phyloP scores from a whole-genome alignment of 2,888 invertebrate genomes.

The Chaetogeoica ovagalla region DNA sequence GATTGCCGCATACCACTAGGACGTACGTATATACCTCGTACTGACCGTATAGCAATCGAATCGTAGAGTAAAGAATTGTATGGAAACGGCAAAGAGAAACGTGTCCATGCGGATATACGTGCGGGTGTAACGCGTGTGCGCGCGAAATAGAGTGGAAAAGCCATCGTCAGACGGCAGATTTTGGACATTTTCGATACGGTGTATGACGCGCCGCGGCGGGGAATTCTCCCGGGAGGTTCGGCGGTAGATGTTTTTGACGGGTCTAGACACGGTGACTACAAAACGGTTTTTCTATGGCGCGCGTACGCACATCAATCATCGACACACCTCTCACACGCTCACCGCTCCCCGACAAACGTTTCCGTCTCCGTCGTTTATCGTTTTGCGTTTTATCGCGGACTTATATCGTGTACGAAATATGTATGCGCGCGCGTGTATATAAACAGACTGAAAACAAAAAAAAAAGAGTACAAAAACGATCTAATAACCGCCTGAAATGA shows the following conservation, averaged over 20 bases:
- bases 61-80: background rate
- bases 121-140: background rate
- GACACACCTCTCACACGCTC: background rate
- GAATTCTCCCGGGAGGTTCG: conserved; percentile 39
- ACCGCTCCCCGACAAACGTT: conserved; percentile 1
- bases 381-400: conserved; percentile 14
- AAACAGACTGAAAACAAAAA: no score
- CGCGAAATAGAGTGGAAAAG: conserved; percentile 19
- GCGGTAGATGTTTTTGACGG: conserved; percentile 47
- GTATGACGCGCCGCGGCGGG: conserved; percentile 11
- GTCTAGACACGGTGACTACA: conserved; percentile 17
- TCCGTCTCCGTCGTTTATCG: conserved; percentile 33
- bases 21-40: no score
- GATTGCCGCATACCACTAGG: no score
- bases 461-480: no score
- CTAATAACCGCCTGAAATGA: no score
- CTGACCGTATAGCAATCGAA: no score
- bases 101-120: no score
- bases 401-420: background rate
- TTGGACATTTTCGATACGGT: conserved; percentile 33
- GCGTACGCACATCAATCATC: conserved; percentile 39
- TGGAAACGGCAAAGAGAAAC: background rate
- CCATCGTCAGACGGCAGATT: conserved; percentile 10
- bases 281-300: background rate
- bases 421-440: background rate